phyloP scores from a whole-genome alignment of 2,113 vertebrate species.

The Aptenodytes forsteri region DNA sequence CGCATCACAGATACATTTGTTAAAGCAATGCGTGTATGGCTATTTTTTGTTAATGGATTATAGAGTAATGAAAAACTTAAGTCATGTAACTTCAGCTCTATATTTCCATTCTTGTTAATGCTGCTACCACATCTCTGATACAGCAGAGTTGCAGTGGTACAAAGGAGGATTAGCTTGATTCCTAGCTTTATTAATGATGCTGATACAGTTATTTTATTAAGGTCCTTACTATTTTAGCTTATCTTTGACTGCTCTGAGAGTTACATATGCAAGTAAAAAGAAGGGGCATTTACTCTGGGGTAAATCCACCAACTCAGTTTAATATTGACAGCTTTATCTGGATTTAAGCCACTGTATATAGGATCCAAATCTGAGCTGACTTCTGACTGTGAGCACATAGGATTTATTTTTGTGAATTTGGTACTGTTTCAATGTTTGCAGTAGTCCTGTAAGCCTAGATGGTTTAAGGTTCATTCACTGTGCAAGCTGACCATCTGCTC shows the following conservation, averaged over 20 bases:
- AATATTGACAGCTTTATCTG: slow-evolving; percentile 36
- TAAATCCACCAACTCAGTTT: not conserved
- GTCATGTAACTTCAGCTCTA: not conserved
- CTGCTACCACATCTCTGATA: not conserved
- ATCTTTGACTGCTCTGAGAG: not conserved
- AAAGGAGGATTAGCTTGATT: not conserved
- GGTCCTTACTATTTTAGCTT: slow-evolving; percentile 6
- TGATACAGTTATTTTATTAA: slow-evolving; percentile 18
- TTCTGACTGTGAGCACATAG: not conserved
- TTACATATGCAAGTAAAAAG: not conserved
- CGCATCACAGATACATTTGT: not conserved
- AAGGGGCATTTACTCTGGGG: not conserved
- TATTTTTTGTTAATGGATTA: not conserved
- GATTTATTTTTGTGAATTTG: not conserved
- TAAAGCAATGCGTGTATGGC: not conserved
- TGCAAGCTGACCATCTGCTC: slow-evolving; percentile 64
- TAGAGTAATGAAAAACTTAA: not conserved
- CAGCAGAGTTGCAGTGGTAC: not conserved
- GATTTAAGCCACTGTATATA: not conserved
- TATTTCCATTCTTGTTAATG: not conserved
- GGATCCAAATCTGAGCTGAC: not conserved
- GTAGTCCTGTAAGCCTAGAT: slow-evolving; percentile 2
- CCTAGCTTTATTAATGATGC: not conserved
- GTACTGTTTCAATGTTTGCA: slow-evolving; percentile 37
- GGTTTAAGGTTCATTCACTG: slow-evolving; percentile 28